Conservation (phyloP, 2,113 vertebrate genomes). For the Corydoras maculifer region DNA sequence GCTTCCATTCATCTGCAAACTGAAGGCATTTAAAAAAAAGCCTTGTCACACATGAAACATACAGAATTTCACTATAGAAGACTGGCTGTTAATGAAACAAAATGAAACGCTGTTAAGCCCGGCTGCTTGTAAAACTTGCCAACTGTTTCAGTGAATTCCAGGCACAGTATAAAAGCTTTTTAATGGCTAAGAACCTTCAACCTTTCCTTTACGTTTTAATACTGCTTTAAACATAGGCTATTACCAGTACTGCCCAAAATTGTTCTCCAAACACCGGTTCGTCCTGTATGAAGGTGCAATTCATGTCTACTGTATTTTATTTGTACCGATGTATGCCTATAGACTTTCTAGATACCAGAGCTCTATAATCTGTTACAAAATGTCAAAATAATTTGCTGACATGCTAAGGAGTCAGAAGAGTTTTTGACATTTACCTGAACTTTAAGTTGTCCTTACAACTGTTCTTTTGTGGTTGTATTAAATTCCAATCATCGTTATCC, state of each 20-base stretch:
- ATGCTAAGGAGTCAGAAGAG: no score
- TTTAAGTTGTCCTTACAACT: no score
- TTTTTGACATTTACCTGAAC: no score
- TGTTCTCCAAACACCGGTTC: neutral
- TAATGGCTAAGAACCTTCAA: neutral
- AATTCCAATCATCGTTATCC: no score
- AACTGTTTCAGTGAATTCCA: neutral
- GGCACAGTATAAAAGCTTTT: neutral
- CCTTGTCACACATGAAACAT: slow-evolving; percentile 3
- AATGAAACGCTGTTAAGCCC: neutral
- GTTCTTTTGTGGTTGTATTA: no score
- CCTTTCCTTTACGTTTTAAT: neutral
- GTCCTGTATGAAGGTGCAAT: no score
- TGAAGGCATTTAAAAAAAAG: slow-evolving; percentile 9
- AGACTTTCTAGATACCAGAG: neutral
- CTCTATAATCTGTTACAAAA: neutral
- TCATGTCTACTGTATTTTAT: no score
- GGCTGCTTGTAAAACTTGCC: neutral
- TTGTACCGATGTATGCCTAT: neutral
- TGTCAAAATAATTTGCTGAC: neutral
- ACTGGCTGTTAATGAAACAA: neutral
- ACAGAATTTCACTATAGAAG: slow-evolving; percentile 1
- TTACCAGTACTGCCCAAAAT: neutral
- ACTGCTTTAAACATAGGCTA: neutral
- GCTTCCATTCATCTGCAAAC: slow-evolving; percentile 22